A percentile compares a stretch with the other conserved stretches of the same genome.
Conservation (phyloP, 2,888 invertebrate species). For the Vanessa cardui region DNA sequence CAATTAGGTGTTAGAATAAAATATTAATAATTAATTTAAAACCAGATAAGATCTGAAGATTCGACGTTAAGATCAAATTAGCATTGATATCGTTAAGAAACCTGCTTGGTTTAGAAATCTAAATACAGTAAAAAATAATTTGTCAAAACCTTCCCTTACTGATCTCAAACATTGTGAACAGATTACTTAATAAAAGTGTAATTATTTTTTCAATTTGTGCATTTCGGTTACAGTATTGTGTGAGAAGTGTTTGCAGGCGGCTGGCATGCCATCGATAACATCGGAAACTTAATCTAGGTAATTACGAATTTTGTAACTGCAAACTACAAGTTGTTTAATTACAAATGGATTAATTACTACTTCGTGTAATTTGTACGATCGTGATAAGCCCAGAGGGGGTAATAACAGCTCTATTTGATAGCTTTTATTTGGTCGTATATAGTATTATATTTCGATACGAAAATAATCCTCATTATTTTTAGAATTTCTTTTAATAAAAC, state of each 20-base stretch:
- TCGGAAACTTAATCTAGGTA: slow-evolving; percentile 19
- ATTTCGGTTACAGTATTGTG: background rate
- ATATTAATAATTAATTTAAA: too few species aligned
- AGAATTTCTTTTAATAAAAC: background rate
- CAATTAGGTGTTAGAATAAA: too few species aligned
- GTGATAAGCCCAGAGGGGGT: slow-evolving; percentile 25
- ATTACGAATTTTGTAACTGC: slow-evolving; percentile 27
- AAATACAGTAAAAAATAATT: background rate
- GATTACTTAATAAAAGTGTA: background rate
- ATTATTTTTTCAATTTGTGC: background rate
- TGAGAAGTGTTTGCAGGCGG: background rate
- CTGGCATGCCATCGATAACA: slow-evolving; percentile 15
- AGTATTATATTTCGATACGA: background rate
- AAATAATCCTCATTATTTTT: background rate
- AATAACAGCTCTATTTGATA: slow-evolving; percentile 22
- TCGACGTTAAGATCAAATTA: too few species aligned
- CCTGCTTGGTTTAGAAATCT: background rate
- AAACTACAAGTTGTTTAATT: slow-evolving; percentile 30
- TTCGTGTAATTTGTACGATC: slow-evolving; percentile 28
- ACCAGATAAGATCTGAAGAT: too few species aligned
- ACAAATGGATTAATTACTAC: slow-evolving; percentile 32
- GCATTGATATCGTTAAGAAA: background rate
- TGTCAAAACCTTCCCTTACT: background rate
- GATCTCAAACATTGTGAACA: background rate
- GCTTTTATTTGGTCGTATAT: slow-evolving; percentile 21